These are phyloP conservation scores for Glossophaga mutica DNA, from an alignment of 2,797 vertebrate genomes.

Conservation along the genomic window DNA sequence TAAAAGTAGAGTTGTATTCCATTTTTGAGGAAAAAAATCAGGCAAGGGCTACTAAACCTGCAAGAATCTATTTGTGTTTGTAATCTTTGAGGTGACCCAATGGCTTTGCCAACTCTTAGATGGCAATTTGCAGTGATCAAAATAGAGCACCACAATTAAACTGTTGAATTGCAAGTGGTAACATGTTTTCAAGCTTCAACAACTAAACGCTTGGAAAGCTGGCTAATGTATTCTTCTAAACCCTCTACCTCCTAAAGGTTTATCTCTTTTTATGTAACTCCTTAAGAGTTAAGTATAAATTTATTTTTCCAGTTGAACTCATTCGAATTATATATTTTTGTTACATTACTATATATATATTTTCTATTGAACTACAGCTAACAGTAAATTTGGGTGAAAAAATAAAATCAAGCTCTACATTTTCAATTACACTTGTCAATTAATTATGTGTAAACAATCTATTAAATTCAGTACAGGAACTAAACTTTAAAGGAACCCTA, in stretches of 20 bases:
- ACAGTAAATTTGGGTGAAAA: constrained; percentile 23
- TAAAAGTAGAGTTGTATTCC: neutral
- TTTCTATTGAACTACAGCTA: constrained; percentile 15
- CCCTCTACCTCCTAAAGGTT: neutral
- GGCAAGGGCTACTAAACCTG: neutral
- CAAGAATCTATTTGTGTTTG: neutral
- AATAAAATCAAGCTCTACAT: constrained; percentile 23
- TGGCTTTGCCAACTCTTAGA: neutral
- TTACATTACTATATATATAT: neutral
- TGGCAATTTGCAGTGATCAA: neutral
- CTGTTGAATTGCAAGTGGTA: neutral
- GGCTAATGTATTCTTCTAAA: neutral
- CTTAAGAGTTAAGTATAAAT: neutral
- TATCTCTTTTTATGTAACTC: neutral
- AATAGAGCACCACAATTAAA: neutral
- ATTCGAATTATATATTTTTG: constrained; percentile 1
- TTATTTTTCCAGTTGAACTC: neutral
- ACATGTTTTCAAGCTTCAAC: constrained; percentile 1
- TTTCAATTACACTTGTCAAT: constrained; percentile 11
- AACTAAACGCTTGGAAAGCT: neutral
- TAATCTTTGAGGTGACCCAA: neutral
- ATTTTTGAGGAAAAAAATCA: constrained; percentile 16
- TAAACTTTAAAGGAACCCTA: neutral
- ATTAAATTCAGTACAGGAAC: neutral
- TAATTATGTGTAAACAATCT: constrained; percentile 17